Percentiles rank a stretch among this genome's conserved stretches.
phyloP scores from a whole-genome alignment of 2,113 vertebrate species.

The Sigmodon hispidus region DNA sequence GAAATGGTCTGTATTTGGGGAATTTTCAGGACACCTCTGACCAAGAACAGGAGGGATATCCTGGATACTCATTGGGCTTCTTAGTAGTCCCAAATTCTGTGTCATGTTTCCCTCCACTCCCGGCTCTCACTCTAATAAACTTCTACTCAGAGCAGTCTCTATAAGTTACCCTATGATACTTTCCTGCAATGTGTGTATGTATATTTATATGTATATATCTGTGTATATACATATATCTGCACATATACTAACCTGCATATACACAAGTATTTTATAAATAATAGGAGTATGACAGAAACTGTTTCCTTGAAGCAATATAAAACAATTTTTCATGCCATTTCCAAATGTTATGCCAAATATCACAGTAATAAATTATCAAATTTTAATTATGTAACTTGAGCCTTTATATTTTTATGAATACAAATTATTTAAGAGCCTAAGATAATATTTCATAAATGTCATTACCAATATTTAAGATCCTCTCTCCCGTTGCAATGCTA shows the following conservation, averaged over 20 bases:
- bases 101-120: not conserved
- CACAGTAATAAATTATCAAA: not conserved
- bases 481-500: not conserved
- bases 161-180: not conserved
- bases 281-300: not conserved
- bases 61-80: not conserved
- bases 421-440: not conserved
- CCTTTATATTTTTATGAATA: not conserved
- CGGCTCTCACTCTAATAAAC: not conserved
- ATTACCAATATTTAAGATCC: slow-evolving; percentile 9
- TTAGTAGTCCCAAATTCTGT: not conserved
- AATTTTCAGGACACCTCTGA: not conserved
- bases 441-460: not conserved
- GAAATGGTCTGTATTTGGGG: not conserved
- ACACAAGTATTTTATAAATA: not conserved
- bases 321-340: slow-evolving; percentile 16
- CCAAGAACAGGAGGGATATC: not conserved
- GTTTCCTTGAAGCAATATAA: not conserved
- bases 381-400: not conserved
- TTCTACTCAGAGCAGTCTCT: slow-evolving; percentile 6
- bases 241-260: not conserved
- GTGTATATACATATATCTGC: not conserved
- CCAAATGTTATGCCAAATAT: not conserved
- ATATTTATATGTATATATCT: not conserved
- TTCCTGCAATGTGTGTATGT: not conserved